Evolutionary conservation across 23 tunicate genomes (phyloP).

Genomic region (Corella eumyota): DNA sequence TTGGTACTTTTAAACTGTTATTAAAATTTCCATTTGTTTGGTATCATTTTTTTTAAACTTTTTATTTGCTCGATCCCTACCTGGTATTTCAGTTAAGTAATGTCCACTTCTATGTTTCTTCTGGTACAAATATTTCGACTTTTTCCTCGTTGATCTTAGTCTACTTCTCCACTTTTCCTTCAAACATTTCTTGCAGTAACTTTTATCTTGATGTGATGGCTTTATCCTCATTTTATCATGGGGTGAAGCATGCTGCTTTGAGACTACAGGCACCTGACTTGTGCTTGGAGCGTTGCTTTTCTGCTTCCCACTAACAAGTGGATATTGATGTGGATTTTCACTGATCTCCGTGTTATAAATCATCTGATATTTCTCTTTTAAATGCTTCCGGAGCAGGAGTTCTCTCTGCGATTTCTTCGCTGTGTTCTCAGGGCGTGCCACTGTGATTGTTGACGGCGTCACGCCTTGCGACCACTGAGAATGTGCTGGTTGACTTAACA

Average conservation of each 20-base stretch:
- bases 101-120: background rate
- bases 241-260: too few species aligned
- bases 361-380: too few species aligned
- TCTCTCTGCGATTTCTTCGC: background rate
- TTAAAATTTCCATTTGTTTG: too few species aligned
- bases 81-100: too few species aligned
- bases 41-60: too few species aligned
- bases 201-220: background rate
- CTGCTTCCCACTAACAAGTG: background rate
- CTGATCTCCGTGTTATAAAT: background rate
- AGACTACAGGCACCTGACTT: background rate
- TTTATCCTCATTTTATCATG: background rate
- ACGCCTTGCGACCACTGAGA: conserved; percentile 2
- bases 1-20: too few species aligned
- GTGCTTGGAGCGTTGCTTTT: background rate
- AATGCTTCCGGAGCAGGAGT: background rate
- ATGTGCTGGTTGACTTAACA: background rate
- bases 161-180: background rate
- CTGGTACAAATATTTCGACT: conserved; percentile 3
- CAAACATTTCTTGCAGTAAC: background rate
- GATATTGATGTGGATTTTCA: background rate
- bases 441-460: conserved; percentile 5
- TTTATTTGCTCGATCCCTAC: too few species aligned
- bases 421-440: background rate
- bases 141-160: background rate